These are phyloP conservation scores for Bursaphelenchus okinawaensis DNA, from an alignment of 2,888 invertebrate genomes.

Conservation along the genomic window DNA sequence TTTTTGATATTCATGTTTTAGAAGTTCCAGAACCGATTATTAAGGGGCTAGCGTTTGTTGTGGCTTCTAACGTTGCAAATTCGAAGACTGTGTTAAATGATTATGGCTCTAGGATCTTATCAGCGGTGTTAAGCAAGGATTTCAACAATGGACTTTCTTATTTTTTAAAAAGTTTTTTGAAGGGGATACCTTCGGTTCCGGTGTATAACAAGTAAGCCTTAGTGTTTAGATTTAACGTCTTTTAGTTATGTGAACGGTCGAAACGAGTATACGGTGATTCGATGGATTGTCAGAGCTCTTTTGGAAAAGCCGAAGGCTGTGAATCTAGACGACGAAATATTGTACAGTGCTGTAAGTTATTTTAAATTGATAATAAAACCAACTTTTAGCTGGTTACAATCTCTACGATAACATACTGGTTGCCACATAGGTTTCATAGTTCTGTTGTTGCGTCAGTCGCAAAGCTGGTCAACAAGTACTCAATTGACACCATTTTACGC, in stretches of 20 bases:
- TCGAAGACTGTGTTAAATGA: background rate
- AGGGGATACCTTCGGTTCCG: background rate
- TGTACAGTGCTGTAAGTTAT: background rate
- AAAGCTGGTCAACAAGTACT: background rate
- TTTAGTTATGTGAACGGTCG: background rate
- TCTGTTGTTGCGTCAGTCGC: background rate
- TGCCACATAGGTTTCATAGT: background rate
- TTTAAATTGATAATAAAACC: background rate
- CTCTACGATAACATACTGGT: background rate
- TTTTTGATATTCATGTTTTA: background rate
- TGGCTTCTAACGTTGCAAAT: conserved; percentile 1
- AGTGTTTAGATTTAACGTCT: background rate
- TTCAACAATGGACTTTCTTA: background rate
- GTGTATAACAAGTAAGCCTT: background rate
- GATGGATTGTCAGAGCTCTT: background rate
- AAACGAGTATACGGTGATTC: background rate
- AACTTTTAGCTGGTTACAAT: background rate
- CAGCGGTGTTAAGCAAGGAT: background rate
- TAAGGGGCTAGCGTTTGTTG: conserved; percentile 1
- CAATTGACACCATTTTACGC: background rate
- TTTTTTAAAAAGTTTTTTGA: background rate
- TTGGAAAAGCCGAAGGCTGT: background rate
- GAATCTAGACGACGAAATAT: background rate
- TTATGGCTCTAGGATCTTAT: background rate
- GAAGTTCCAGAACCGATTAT: conserved; percentile 9